A percentile compares a stretch with the other conserved stretches of the same genome.
phyloP scores from a whole-genome alignment of 2,888 invertebrate genomes.

The Dryobota labecula region DNA sequence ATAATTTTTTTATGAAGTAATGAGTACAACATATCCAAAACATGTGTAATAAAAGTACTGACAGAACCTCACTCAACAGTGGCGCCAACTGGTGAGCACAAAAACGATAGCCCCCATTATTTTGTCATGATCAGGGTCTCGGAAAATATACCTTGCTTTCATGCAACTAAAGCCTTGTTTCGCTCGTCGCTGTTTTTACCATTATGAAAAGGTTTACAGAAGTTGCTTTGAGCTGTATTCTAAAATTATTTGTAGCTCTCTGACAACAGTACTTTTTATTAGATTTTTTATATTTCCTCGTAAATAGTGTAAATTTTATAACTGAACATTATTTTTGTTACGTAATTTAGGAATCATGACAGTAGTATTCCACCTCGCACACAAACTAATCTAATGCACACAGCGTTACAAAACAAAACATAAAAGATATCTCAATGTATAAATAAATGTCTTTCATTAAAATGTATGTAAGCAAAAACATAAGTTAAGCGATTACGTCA shows the following conservation, averaged over 20 bases:
- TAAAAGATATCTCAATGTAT: conserved; percentile 67
- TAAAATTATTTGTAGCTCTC: background rate
- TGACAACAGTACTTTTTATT: background rate
- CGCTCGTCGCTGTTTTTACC: background rate
- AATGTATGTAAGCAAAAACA: conserved; percentile 66
- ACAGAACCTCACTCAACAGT: too few relatives aligned
- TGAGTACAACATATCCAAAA: too few relatives aligned
- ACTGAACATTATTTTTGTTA: background rate
- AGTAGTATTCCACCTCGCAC: conserved; percentile 69
- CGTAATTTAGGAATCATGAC: conserved; percentile 7
- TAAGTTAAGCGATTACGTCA: conserved; percentile 69
- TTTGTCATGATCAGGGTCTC: background rate
- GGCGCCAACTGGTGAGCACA: too few relatives aligned
- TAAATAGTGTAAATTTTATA: background rate
- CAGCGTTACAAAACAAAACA: conserved; percentile 83
- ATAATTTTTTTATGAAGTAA: too few relatives aligned
- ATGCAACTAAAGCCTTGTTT: background rate
- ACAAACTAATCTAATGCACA: conserved; percentile 85
- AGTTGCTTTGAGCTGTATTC: background rate
- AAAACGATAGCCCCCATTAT: too few relatives aligned
- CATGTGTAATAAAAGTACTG: too few relatives aligned
- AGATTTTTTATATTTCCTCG: background rate
- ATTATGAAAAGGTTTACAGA: background rate
- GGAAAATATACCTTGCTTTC: background rate
- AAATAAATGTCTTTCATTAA: conserved; percentile 52